Percentiles rank a stretch among this genome's conserved stretches.
phyloP scores from a whole-genome alignment of 2,113 vertebrate species.

The Arothron firmamentum region DNA sequence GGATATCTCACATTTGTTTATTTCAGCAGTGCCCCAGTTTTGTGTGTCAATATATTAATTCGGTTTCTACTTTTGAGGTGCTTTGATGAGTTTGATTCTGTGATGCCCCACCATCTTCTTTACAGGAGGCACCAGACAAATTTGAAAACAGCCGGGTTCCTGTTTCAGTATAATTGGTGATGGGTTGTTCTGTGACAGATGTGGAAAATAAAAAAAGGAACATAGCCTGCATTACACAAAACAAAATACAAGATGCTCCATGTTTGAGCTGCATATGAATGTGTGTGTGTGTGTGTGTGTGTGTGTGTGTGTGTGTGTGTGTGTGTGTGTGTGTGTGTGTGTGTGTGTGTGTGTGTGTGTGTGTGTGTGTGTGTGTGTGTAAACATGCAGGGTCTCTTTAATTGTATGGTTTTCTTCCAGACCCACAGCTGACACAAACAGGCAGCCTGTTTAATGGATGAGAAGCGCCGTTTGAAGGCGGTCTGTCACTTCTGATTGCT shows the following conservation, averaged over 20 bases:
- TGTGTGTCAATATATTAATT: conserved; percentile 72
- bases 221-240: conserved; percentile 55
- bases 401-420: conserved; percentile 75
- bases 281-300: conserved; percentile 56
- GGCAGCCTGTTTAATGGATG: conserved; percentile 76
- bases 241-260: conserved; percentile 61
- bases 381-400: conserved; percentile 69
- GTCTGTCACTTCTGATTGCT: conserved; percentile 74
- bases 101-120: conserved; percentile 69
- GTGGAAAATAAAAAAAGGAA: conserved; percentile 50
- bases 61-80: conserved; percentile 69
- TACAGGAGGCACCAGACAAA: conserved; percentile 73
- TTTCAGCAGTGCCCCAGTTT: conserved; percentile 48
- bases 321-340: no score
- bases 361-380: conserved; percentile 67
- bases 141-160: conserved; percentile 65
- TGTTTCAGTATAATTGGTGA: conserved; percentile 74
- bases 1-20: conserved; percentile 54
- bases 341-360: conserved; percentile 71
- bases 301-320: no score
- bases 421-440: conserved; percentile 73
- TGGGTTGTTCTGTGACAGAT: conserved; percentile 74
- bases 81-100: conserved; percentile 72
- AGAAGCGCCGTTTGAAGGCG: conserved; percentile 67
- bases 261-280: conserved; percentile 70